These are phyloP conservation scores for Gastrophysa polygoni DNA, from an alignment of 2,888 invertebrate genomes.

Conservation along the genomic window DNA sequence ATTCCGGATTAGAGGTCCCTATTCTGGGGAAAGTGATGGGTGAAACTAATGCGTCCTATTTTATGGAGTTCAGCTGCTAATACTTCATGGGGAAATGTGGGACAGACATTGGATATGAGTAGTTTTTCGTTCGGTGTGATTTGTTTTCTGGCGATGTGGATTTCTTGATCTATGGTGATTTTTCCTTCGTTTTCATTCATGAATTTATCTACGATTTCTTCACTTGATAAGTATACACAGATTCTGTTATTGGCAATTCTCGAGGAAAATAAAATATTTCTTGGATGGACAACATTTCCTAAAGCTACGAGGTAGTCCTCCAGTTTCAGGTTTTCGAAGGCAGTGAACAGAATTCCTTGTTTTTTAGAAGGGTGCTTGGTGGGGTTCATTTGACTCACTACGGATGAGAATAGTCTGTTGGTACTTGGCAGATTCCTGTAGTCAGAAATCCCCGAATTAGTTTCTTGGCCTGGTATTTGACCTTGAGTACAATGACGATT, in stretches of 20 bases:
- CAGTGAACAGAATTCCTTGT: conserved; percentile 2
- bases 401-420: conserved; percentile 6
- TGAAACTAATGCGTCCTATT: not conserved
- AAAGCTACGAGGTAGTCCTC: conserved; percentile 4
- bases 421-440: not conserved
- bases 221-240: not conserved
- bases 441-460: conserved; percentile 1
- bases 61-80: not conserved
- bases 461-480: not conserved
- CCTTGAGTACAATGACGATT: not conserved
- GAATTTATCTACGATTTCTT: not conserved
- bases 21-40: conserved; percentile 6
- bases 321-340: not conserved
- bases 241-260: conserved; percentile 4
- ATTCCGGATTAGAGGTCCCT: conserved; percentile 2
- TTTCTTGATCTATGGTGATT: not conserved
- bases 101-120: not conserved
- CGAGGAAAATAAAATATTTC: conserved; percentile 2
- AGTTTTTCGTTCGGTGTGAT: not conserved
- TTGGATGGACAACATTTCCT: conserved; percentile 3
- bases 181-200: not conserved
- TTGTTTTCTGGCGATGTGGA: not conserved
- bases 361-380: conserved; percentile 5
- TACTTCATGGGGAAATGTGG: not conserved
- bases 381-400: conserved; percentile 1